Percentiles rank a stretch among this genome's conserved stretches.
Evolutionary conservation across 2,888 invertebrate species (phyloP).

Genomic region (Amblyjoppa proteus): DNA sequence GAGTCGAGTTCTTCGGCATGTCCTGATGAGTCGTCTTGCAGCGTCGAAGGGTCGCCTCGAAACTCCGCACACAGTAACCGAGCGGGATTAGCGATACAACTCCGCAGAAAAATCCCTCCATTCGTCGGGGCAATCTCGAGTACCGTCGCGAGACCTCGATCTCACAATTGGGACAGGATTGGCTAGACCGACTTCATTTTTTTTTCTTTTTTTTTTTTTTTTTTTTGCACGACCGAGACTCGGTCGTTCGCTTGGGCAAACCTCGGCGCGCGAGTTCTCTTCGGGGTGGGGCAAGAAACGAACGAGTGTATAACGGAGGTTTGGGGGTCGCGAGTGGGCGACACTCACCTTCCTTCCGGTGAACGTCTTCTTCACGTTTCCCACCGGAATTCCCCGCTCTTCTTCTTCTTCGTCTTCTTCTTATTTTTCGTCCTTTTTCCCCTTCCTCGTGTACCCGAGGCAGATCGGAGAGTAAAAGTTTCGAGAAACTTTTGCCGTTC

Average conservation of each 20-base stretch:
- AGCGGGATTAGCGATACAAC: constrained; percentile 33
- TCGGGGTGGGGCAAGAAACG: constrained; percentile 34
- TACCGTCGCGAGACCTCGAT: constrained; percentile 58
- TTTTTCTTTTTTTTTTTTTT: constrained; percentile 42
- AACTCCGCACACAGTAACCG: not conserved
- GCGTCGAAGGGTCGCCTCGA: too few species aligned
- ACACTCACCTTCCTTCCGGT: constrained; percentile 55
- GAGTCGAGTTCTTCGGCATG: too few species aligned
- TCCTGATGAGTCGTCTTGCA: too few species aligned
- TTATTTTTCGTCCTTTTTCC: not conserved
- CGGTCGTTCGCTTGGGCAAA: constrained; percentile 54
- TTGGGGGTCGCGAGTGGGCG: constrained; percentile 39
- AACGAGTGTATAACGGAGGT: constrained; percentile 48
- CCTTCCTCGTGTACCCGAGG: constrained; percentile 38
- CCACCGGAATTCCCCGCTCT: constrained; percentile 56
- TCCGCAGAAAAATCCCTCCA: constrained; percentile 48
- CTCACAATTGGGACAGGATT: constrained; percentile 60
- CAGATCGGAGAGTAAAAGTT: constrained; percentile 50
- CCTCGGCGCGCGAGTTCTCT: constrained; percentile 28
- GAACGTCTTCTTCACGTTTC: constrained; percentile 56
- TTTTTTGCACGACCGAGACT: constrained; percentile 30
- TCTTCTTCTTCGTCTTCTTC: not conserved
- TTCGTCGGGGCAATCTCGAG: constrained; percentile 61
- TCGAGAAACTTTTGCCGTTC: constrained; percentile 56
- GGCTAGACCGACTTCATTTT: constrained; percentile 50